Conservation (phyloP, 1,140 invertebrate species). For the Drosophila sp. region DNA sequence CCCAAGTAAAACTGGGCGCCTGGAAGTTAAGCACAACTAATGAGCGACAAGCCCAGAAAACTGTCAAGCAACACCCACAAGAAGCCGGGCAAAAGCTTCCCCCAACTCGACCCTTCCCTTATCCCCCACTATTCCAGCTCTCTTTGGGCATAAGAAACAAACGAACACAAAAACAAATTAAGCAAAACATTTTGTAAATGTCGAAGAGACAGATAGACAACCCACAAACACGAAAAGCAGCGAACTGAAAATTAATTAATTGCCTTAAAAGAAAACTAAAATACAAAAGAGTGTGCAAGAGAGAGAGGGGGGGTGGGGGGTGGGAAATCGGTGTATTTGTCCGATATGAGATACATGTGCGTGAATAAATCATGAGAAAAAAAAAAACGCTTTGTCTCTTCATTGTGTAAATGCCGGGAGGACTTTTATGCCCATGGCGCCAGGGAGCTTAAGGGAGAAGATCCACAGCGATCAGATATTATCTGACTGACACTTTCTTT, state of each 20-base stretch:
- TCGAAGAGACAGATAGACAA: conserved; percentile 53
- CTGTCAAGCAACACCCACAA: conserved; percentile 76
- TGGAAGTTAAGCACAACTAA: conserved; percentile 71
- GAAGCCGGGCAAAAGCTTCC: conserved; percentile 13
- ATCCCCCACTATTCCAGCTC: not conserved
- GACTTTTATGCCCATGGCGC: conserved; percentile 48
- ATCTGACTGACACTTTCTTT: conserved; percentile 69
- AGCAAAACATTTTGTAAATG: conserved; percentile 81
- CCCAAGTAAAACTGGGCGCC: conserved; percentile 22
- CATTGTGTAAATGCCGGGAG: conserved; percentile 1
- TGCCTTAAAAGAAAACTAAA: conserved; percentile 42
- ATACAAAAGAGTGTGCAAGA: conserved; percentile 5
- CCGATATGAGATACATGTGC: conserved; percentile 59
- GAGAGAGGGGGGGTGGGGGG: not conserved
- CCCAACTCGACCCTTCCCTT: not conserved
- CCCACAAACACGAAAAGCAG: conserved; percentile 15
- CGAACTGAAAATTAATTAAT: conserved; percentile 66
- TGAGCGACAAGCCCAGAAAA: conserved; percentile 75
- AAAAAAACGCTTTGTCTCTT: conserved; percentile 25
- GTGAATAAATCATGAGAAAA: conserved; percentile 67
- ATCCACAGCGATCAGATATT: conserved; percentile 16
- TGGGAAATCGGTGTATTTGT: conserved; percentile 18
- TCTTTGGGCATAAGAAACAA: conserved; percentile 13
- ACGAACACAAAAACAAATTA: conserved; percentile 69
- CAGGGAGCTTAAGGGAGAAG: conserved; percentile 59